Percentiles rank a stretch among this genome's conserved stretches.
These are phyloP conservation scores for Peromyscus maniculatus DNA, from an alignment of 2,113 vertebrate genomes.

Conservation along the genomic window DNA sequence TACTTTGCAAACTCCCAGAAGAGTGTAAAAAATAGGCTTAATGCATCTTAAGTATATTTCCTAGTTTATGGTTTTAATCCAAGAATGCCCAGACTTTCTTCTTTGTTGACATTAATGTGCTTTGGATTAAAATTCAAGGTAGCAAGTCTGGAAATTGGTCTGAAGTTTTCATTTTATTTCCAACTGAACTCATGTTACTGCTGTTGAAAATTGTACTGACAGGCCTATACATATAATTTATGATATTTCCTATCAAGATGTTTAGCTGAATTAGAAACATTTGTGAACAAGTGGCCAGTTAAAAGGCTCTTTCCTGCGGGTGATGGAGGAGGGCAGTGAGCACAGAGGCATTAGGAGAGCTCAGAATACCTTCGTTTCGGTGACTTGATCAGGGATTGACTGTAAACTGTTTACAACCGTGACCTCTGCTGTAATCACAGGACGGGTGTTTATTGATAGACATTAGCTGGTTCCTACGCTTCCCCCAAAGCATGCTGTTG, in stretches of 20 bases:
- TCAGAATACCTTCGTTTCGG: slow-evolving; percentile 79
- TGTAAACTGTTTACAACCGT: slow-evolving; percentile 85
- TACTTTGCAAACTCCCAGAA: background rate
- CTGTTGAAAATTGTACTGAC: slow-evolving; percentile 88
- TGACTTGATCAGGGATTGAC: slow-evolving; percentile 84
- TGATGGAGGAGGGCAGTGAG: slow-evolving; percentile 3
- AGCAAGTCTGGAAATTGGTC: slow-evolving; percentile 82
- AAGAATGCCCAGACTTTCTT: slow-evolving; percentile 61
- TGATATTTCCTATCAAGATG: slow-evolving; percentile 89
- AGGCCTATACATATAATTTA: slow-evolving; percentile 86
- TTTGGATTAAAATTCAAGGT: slow-evolving; percentile 81
- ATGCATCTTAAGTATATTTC: background rate
- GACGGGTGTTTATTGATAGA: slow-evolving; percentile 85
- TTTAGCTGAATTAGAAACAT: slow-evolving; percentile 89
- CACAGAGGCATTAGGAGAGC: slow-evolving; percentile 67
- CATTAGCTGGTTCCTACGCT: slow-evolving; percentile 79
- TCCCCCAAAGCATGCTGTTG: slow-evolving; percentile 80
- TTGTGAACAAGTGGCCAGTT: slow-evolving; percentile 85
- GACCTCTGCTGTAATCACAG: slow-evolving; percentile 84
- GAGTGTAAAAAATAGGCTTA: slow-evolving; percentile 12
- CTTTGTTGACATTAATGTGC: slow-evolving; percentile 41
- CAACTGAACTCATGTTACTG: slow-evolving; percentile 81
- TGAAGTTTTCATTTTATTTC: slow-evolving; percentile 86
- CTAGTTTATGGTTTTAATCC: slow-evolving; percentile 1
- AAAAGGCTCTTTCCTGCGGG: slow-evolving; percentile 82